Conservation (phyloP, 2,797 vertebrate genomes). For the Miichthys miiuy region DNA sequence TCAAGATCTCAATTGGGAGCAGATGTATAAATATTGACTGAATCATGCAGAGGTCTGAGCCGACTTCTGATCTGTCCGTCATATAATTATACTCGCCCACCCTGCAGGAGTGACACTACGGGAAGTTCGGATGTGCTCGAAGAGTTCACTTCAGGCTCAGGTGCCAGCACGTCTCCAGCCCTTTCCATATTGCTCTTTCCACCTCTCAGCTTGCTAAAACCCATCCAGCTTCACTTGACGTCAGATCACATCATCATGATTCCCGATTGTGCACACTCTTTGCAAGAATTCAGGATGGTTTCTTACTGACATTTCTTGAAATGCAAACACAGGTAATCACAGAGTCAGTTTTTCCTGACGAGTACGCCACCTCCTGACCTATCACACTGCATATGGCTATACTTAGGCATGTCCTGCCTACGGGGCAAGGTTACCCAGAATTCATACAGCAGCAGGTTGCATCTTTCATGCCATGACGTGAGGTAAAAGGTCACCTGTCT, state of each 20-base stretch:
- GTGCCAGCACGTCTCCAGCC: slow-evolving; percentile 48
- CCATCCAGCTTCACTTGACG: slow-evolving; percentile 57
- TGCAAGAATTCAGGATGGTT: slow-evolving; percentile 22
- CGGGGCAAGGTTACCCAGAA: slow-evolving; percentile 69
- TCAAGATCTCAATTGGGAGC: slow-evolving; percentile 13
- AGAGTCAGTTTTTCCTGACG: slow-evolving; percentile 3
- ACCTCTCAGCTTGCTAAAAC: slow-evolving; percentile 43
- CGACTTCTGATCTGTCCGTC: slow-evolving; percentile 31
- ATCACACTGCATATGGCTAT: slow-evolving; percentile 49
- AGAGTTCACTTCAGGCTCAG: slow-evolving; percentile 57
- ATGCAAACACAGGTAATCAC: slow-evolving; percentile 38
- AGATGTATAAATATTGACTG: slow-evolving; percentile 19
- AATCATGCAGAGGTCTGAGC: not conserved
- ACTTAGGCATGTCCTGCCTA: slow-evolving; percentile 64
- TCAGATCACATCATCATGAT: slow-evolving; percentile 58
- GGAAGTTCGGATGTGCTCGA: slow-evolving; percentile 30
- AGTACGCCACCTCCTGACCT: slow-evolving; percentile 48
- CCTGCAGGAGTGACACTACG: slow-evolving; percentile 23
- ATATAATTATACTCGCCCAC: not conserved
- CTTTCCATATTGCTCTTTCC: slow-evolving; percentile 15
- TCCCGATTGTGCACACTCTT: slow-evolving; percentile 15
- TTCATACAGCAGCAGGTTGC: slow-evolving; percentile 76
- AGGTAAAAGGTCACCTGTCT: slow-evolving; percentile 73
- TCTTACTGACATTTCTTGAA: slow-evolving; percentile 4
- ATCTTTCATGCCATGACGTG: slow-evolving; percentile 56